phyloP scores from a whole-genome alignment of 2,113 vertebrate genomes.

The Centropus bengalensis region DNA sequence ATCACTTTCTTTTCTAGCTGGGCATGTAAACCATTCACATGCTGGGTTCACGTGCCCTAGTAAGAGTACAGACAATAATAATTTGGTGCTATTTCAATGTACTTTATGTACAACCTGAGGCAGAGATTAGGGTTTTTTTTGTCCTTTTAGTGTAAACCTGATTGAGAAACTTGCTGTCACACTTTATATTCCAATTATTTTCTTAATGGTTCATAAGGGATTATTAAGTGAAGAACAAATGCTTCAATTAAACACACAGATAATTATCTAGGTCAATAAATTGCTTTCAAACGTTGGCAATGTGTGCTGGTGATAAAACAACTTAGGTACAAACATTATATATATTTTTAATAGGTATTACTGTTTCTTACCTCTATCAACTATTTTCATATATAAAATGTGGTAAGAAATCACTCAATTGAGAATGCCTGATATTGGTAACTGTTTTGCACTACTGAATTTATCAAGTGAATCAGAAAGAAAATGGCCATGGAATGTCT shows the following conservation, averaged over 20 bases:
- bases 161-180: slow-evolving; percentile 13
- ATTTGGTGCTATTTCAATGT: neutral
- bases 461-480: neutral
- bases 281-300: neutral
- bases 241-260: slow-evolving; percentile 52
- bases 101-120: slow-evolving; percentile 22
- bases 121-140: neutral
- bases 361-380: neutral
- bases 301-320: neutral
- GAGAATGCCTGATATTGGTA: neutral
- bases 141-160: slow-evolving; percentile 17
- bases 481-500: neutral
- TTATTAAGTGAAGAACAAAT: slow-evolving; percentile 35
- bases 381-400: neutral
- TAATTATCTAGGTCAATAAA: slow-evolving; percentile 53
- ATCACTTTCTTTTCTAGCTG: neutral
- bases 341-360: neutral
- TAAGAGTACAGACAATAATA: neutral
- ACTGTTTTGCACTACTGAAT: neutral
- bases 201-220: slow-evolving; percentile 18
- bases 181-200: slow-evolving; percentile 45
- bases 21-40: neutral
- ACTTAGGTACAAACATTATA: neutral
- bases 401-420: neutral
- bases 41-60: neutral